Conservation (phyloP, 1,140 invertebrate species). For the Drosophila ercepeae region DNA sequence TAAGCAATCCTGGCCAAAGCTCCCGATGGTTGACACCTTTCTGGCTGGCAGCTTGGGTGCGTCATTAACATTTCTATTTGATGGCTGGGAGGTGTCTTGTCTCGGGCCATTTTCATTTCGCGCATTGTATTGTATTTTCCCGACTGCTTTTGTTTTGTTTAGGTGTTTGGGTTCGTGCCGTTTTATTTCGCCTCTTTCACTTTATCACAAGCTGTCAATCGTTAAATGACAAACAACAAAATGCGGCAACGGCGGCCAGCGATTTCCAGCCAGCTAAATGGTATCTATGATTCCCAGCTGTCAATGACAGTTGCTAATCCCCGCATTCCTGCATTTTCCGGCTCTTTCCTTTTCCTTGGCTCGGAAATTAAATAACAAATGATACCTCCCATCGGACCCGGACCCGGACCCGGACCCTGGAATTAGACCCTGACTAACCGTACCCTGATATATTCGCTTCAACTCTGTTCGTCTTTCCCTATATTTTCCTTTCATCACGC, state of each 20-base stretch:
- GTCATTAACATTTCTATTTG: conserved; percentile 77
- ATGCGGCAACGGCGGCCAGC: conserved; percentile 48
- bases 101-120: conserved; percentile 42
- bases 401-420: background rate
- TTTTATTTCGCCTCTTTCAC: conserved; percentile 24
- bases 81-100: conserved; percentile 31
- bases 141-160: conserved; percentile 38
- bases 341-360: conserved; percentile 42
- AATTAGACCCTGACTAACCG: background rate
- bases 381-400: conserved; percentile 45
- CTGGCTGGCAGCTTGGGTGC: conserved; percentile 12
- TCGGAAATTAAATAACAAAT: conserved; percentile 75
- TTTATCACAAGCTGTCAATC: conserved; percentile 76
- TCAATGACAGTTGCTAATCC: conserved; percentile 69
- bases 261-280: conserved; percentile 31
- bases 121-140: conserved; percentile 1
- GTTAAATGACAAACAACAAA: conserved; percentile 82
- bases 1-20: conserved; percentile 43
- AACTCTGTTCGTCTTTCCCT: background rate
- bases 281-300: conserved; percentile 70
- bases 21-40: conserved; percentile 64
- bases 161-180: conserved; percentile 13
- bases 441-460: background rate
- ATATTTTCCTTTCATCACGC: background rate
- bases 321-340: conserved; percentile 54